phyloP scores from a whole-genome alignment of 2,888 invertebrate genomes.

The Lepidonotus clava region DNA sequence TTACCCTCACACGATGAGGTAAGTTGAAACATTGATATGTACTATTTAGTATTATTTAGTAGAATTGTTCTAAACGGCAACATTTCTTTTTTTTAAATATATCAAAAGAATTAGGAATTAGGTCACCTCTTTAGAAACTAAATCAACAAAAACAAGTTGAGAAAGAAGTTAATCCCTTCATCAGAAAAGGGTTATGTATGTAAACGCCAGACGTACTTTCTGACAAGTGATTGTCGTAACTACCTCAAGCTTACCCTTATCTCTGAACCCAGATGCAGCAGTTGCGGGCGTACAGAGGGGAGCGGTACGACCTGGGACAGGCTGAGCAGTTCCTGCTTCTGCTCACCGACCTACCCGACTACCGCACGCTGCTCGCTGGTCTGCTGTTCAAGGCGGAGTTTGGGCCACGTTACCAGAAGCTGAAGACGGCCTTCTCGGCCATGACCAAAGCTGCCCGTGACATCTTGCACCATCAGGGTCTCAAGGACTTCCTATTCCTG shows the following conservation, averaged over 20 bases:
- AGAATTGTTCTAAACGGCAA: too few species aligned
- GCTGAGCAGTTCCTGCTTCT: constrained; percentile 81
- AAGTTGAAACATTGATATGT: not conserved
- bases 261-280: constrained; percentile 79
- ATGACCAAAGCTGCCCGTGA: constrained; percentile 69
- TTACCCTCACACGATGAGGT: constrained; percentile 74
- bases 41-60: too few species aligned
- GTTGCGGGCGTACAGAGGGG: constrained; percentile 77
- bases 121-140: too few species aligned
- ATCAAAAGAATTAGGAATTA: too few species aligned
- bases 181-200: too few species aligned
- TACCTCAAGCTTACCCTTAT: too few species aligned
- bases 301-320: constrained; percentile 77
- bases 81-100: too few species aligned
- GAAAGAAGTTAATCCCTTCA: too few species aligned
- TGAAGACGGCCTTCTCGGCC: constrained; percentile 67
- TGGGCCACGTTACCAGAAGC: constrained; percentile 66
- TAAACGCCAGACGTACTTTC: too few species aligned
- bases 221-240: too few species aligned
- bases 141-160: too few species aligned
- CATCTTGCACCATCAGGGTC: constrained; percentile 67
- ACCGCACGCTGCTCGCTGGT: constrained; percentile 78
- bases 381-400: constrained; percentile 80
- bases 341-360: constrained; percentile 79
- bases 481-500: constrained; percentile 74